Evolutionary conservation across 2,888 invertebrate genomes (phyloP), one percentile per base, ranked within the genome.

Genomic region (Alcis repandata): DNA sequence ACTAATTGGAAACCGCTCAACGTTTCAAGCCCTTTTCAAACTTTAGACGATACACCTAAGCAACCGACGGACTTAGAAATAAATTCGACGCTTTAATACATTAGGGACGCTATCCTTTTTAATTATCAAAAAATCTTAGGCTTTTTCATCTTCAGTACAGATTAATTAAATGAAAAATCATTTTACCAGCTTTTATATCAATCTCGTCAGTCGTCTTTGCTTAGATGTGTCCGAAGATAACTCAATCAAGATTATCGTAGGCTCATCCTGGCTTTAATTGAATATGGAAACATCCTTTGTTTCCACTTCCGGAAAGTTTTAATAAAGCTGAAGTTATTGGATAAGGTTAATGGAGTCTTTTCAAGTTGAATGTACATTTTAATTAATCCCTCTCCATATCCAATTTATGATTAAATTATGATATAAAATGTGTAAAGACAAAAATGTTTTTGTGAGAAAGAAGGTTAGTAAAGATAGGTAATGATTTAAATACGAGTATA

Each of bases 181-280:
- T 27, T 27, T 27, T n/a, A 9, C 13, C n/a, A n/a, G n/a, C n/a
- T n/a, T 27, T 2, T 27, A 6, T 20, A 4, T 4, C 19, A 20
- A 3, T 11, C 3, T 10, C 20, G 11, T 11, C 11, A 8, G 20
- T 20, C 17, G 17, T 49, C 11, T 11, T n/a, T 17, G 62, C 36
- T 56, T 51, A 49, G 41, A 56, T 45, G 2, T 63, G 51, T 15
- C 63, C 45, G 8, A 22, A 40, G 17, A 56, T 76, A 80, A 79
- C 78, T 82, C 77, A 72, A 83, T 84, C 79, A 72, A 71, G 77
- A 83, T 84, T 82, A 83, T 73, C 73, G 64, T 77, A 71, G 75
- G 70, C 74, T 77, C 73, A 68, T 75, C 78, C 71, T 78, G 70
- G 63, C 73, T 80, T 82, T 73, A 76, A 83, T 79, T 79, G 74